Evolutionary conservation across 2,113 vertebrate species (phyloP).

Genomic region (Daphoenositta chrysoptera): DNA sequence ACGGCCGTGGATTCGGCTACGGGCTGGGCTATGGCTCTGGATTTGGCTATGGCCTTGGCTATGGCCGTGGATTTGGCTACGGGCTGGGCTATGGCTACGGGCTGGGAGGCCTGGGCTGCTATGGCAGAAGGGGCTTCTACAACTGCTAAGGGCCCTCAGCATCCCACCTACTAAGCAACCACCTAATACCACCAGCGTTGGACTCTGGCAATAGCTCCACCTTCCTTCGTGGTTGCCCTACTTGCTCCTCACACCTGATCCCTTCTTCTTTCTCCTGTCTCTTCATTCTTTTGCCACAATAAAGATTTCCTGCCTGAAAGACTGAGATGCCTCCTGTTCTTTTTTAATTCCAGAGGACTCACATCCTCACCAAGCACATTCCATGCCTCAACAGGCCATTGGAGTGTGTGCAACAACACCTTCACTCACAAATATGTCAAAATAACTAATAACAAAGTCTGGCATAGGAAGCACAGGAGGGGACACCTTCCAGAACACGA

Average conservation of each 20-base stretch:
- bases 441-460: background rate
- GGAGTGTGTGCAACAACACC: background rate
- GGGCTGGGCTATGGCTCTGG: too few species aligned
- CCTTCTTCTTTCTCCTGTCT: background rate
- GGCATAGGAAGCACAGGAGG: background rate
- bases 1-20: too few species aligned
- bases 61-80: too few species aligned
- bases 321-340: fast-evolving
- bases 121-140: too few species aligned
- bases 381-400: fast-evolving
- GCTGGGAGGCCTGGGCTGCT: too few species aligned
- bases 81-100: too few species aligned
- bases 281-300: background rate
- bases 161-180: too few species aligned
- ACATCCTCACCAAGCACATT: too few species aligned
- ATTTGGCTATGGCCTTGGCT: too few species aligned
- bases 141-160: too few species aligned
- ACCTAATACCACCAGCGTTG: fast-evolving
- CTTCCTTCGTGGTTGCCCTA: fast-evolving
- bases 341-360: background rate
- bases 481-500: background rate
- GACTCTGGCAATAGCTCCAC: fast-evolving
- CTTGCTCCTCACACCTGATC: too few species aligned
- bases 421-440: background rate
- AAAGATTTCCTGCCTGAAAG: background rate